A percentile compares a stretch with the other conserved stretches of the same genome.
phyloP scores from a whole-genome alignment of 2,888 invertebrate genomes.

The Cynaeus angustus region DNA sequence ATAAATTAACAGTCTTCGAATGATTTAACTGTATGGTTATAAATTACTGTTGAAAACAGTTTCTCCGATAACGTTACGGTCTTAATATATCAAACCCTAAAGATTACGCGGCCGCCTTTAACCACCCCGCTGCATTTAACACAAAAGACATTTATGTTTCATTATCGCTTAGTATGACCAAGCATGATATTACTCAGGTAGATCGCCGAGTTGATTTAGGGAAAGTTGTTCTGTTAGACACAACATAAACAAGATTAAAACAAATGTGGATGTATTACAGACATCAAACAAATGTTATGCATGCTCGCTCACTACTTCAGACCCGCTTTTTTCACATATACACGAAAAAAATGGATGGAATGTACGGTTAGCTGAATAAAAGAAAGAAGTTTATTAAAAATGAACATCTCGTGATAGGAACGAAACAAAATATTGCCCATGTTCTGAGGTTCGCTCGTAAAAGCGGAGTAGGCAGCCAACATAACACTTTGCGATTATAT shows the following conservation, averaged over 20 bases:
- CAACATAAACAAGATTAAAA: constrained; percentile 17
- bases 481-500: too few species aligned
- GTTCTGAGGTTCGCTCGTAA: too few species aligned
- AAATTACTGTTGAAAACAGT: constrained; percentile 42
- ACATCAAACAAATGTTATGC: constrained; percentile 23
- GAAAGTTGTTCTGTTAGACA: constrained; percentile 1
- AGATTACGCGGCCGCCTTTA: constrained; percentile 14
- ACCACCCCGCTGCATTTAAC: constrained; percentile 8
- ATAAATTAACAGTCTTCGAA: constrained; percentile 39
- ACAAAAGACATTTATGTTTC: constrained; percentile 13
- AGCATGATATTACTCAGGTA: not conserved
- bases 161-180: not conserved
- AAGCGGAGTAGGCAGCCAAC: too few species aligned
- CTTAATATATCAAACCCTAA: constrained; percentile 42
- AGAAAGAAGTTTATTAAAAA: not conserved
- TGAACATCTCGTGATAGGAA: not conserved
- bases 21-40: constrained; percentile 39
- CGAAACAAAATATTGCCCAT: not conserved
- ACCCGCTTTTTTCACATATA: not conserved
- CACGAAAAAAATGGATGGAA: not conserved
- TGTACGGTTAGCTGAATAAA: constrained; percentile 6
- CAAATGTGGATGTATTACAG: constrained; percentile 14
- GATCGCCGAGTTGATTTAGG: not conserved
- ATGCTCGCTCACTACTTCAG: constrained; percentile 5
- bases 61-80: constrained; percentile 31